Evolutionary conservation across 2,888 invertebrate genomes (phyloP).

Genomic region (Rotaria macrura): DNA sequence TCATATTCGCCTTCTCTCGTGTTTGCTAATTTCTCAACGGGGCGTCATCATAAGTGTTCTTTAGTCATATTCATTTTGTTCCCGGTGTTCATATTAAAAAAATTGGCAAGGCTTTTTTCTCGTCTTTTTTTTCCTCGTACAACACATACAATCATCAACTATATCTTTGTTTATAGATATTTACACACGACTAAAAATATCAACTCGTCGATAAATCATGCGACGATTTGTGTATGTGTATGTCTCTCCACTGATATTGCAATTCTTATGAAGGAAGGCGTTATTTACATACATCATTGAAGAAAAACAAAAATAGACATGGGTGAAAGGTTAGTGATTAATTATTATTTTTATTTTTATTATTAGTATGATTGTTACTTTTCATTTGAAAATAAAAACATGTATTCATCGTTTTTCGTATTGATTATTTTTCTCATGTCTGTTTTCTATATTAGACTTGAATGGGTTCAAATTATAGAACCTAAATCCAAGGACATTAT

Average conservation of each 20-base stretch:
- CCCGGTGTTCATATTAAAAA: neutral
- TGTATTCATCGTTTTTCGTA: neutral
- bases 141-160: neutral
- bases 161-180: no score
- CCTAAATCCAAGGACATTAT: conserved; percentile 95
- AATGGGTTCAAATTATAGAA: conserved; percentile 99
- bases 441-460: conserved; percentile 49
- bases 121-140: neutral
- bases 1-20: neutral
- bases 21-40: neutral
- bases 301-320: neutral
- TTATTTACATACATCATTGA: neutral
- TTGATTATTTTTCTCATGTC: neutral
- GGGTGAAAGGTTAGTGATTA: neutral
- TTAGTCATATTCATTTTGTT: neutral
- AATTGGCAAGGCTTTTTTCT: neutral
- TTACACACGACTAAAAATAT: no score
- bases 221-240: neutral
- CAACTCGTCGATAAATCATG: neutral
- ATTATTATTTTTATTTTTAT: no score
- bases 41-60: neutral
- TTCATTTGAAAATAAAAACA: neutral
- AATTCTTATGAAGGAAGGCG: neutral
- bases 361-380: neutral
- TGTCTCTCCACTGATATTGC: neutral